Evolutionary conservation across 1,140 invertebrate genomes (phyloP), one percentile per base, ranked within the genome.

Genomic region (Zaprionus tsacasi): DNA sequence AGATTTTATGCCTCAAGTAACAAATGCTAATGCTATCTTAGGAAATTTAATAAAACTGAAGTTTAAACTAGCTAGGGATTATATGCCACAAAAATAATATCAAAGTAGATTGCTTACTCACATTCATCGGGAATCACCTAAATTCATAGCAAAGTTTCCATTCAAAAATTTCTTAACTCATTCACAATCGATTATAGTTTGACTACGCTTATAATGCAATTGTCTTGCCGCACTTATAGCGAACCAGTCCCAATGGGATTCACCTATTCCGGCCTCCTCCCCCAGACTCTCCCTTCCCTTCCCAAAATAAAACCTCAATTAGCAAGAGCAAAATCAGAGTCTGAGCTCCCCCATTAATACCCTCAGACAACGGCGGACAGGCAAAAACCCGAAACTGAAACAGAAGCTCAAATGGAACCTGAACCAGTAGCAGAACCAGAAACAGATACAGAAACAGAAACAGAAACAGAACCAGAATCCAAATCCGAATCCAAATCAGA

Each of bases 311-410:
- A 86, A 79, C 71, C 79, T 69, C 79, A 86, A 86, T 86, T 86
- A 86, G 83, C 72, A 82, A 82, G 76, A 66, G 65, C 79, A 86
- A 87, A 87, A 82, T 86, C 79, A 87, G 71, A 87, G 82, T 82
- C 76, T 76, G 73, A 76, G 69, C 73, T n/a, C n/a, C 21, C 69
- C 21, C 33, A 48, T 38, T 76, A 76, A 71, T 76, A 61, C 73
- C 69, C 35, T 52, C 71, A 74, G 71, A 69, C 65, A 69, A 70
- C 30, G 17, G 17, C 59, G 35, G 56, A 60, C 45, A 45, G 58
- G 17, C 27, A 30, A 64, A 58, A 50, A 45, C 45, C 50, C 38
- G 21, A 57, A 64, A 64, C 50, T 45, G 27, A 70, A 75, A 70
- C 43, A 52, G 21, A 59, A 71, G 56, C 33, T 11, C 48, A 57